These are phyloP conservation scores for Helicolenus hilgendorfi DNA, from an alignment of 2,797 vertebrate species.

Conservation along the genomic window DNA sequence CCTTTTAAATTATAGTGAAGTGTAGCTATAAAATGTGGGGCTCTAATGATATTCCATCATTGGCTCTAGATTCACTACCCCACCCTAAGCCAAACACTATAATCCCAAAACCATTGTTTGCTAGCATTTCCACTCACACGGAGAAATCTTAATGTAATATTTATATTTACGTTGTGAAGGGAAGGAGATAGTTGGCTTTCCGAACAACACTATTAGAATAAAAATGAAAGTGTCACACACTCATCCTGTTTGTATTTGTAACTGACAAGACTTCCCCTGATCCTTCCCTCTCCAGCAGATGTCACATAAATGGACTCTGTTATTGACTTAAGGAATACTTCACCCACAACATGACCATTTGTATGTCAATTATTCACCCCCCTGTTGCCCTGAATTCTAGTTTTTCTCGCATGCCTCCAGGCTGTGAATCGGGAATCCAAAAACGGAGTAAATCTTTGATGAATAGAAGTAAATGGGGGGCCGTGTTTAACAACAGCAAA, in stretches of 20 bases:
- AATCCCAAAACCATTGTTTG: slow-evolving; percentile 45
- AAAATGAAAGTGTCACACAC: slow-evolving; percentile 1
- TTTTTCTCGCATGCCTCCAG: background rate
- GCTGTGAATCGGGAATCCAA: background rate
- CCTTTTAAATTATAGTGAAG: slow-evolving; percentile 58
- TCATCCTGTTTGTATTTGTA: background rate
- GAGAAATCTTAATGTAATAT: slow-evolving; percentile 15
- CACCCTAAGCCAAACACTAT: slow-evolving; percentile 25
- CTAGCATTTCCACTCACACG: slow-evolving; percentile 16
- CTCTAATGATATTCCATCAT: slow-evolving; percentile 67
- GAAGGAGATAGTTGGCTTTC: background rate
- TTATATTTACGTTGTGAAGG: background rate
- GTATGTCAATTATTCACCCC: background rate
- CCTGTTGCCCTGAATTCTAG: background rate
- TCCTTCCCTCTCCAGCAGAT: background rate
- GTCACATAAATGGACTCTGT: background rate
- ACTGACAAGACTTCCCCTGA: background rate
- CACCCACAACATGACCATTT: background rate
- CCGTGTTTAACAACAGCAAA: background rate
- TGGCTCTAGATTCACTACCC: slow-evolving; percentile 44
- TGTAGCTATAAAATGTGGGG: slow-evolving; percentile 39
- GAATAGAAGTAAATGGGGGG: background rate
- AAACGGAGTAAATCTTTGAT: background rate
- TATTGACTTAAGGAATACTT: background rate
- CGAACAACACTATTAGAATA: background rate